Conservation (phyloP, 2,113 vertebrate species). For the Microcebus tavaratra region DNA sequence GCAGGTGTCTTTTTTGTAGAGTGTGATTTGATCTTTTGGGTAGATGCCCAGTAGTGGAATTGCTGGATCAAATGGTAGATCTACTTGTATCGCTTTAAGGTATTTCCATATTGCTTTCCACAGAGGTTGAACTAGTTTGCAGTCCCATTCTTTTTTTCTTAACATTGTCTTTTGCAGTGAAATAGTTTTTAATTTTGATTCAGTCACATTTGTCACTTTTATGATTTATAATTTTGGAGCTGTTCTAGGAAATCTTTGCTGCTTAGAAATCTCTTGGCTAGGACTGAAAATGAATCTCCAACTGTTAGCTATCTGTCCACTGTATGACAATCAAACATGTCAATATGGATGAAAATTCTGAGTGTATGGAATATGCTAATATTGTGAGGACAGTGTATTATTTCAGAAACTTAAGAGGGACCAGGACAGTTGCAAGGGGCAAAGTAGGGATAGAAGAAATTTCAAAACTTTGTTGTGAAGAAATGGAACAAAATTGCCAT, state of each 20-base stretch:
- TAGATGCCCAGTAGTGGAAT: too few relatives aligned
- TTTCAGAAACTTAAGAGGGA: background rate
- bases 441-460: background rate
- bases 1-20: too few relatives aligned
- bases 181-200: background rate
- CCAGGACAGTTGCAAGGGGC: background rate
- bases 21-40: too few relatives aligned
- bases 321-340: background rate
- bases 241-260: background rate
- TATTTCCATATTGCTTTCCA: too few relatives aligned
- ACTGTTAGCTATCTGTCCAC: background rate
- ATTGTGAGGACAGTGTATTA: background rate
- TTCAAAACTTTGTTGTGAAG: background rate
- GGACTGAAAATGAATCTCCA: background rate
- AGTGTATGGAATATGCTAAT: background rate
- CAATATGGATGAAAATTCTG: background rate
- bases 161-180: background rate
- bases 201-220: background rate
- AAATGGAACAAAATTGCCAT: background rate
- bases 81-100: too few relatives aligned
- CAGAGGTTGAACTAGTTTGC: too few relatives aligned
- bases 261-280: background rate
- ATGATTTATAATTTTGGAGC: background rate
- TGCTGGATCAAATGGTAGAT: too few relatives aligned
- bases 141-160: background rate